A percentile compares a stretch with the other conserved stretches of the same genome.
phyloP scores from a whole-genome alignment of 2,797 vertebrate species.

The Chelmon rostratus region DNA sequence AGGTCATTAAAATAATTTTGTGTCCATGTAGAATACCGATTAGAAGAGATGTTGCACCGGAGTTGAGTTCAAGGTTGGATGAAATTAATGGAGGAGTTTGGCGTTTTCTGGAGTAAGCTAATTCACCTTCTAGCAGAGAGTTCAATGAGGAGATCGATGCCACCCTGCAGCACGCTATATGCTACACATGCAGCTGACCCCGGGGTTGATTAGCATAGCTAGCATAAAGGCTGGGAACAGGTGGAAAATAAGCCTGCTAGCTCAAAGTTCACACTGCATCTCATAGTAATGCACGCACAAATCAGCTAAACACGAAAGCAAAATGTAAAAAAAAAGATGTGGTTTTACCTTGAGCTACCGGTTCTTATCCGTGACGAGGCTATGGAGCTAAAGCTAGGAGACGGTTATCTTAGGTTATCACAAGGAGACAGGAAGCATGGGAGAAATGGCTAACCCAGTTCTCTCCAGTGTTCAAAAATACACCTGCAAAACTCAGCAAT shows the following conservation, averaged over 20 bases:
- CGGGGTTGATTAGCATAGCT: background rate
- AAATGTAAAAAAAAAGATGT: background rate
- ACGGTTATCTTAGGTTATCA: background rate
- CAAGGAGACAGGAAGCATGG: background rate
- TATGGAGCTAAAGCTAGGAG: background rate
- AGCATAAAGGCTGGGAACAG: background rate
- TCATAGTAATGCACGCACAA: background rate
- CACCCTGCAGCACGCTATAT: background rate
- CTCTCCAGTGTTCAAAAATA: background rate
- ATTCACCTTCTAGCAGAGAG: background rate
- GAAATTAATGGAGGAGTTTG: conserved; percentile 2
- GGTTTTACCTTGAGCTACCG: too few relatives aligned
- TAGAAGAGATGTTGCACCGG: background rate
- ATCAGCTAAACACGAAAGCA: background rate
- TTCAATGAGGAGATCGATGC: background rate
- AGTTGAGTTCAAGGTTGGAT: conserved; percentile 15
- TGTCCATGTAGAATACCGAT: conserved; percentile 27
- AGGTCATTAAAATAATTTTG: conserved; percentile 31
- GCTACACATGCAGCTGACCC: background rate
- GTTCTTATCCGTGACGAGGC: background rate
- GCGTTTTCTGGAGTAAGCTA: background rate
- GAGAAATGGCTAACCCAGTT: background rate
- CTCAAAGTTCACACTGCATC: background rate
- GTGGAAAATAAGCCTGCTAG: background rate
- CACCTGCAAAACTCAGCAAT: background rate